Percentiles rank a stretch among this genome's conserved stretches.
These are phyloP conservation scores for Eulemur rubriventer DNA, from an alignment of 2,797 vertebrate genomes.

Conservation along the genomic window DNA sequence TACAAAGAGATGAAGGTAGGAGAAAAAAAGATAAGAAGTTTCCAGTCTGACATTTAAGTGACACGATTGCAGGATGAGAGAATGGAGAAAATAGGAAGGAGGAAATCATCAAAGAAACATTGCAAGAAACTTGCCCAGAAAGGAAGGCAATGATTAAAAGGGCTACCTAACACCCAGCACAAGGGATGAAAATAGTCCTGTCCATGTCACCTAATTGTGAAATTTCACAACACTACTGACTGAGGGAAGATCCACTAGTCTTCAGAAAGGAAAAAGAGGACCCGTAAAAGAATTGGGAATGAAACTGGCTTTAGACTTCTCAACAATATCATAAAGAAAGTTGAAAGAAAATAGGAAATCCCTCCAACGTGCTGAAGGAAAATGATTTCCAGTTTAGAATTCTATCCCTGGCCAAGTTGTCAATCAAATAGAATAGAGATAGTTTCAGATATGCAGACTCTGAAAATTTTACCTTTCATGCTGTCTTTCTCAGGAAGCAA, in stretches of 20 bases:
- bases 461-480: neutral
- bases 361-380: neutral
- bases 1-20: neutral
- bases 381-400: neutral
- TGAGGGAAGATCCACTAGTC: neutral
- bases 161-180: neutral
- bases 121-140: neutral
- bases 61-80: neutral
- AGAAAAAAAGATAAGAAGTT: neutral
- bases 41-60: neutral
- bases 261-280: neutral
- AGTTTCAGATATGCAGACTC: neutral
- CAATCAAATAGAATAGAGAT: neutral
- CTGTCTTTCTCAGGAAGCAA: neutral
- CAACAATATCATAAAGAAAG: neutral
- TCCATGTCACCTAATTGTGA: neutral
- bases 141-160: neutral
- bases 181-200: neutral
- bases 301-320: neutral
- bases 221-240: neutral
- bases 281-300: neutral
- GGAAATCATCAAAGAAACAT: neutral
- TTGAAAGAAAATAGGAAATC: neutral
- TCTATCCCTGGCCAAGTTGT: neutral
- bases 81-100: neutral